phyloP scores from a whole-genome alignment of 2,888 invertebrate genomes.

The Habroteleia sp. region DNA sequence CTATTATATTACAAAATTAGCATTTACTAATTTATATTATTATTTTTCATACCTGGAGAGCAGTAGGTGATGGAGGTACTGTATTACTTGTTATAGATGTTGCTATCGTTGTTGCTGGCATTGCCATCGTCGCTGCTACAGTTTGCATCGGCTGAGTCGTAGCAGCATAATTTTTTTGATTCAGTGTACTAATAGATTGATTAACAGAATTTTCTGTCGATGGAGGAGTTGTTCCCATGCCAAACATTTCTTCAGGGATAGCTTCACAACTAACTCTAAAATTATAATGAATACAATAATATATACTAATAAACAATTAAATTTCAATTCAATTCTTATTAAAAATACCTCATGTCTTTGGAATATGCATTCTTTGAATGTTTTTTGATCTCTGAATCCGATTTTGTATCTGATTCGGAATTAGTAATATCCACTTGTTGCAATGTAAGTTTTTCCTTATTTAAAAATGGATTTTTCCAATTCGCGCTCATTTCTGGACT shows the following conservation, averaged over 20 bases:
- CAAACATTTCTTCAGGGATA: slow-evolving; percentile 93
- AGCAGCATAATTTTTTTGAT: slow-evolving; percentile 82
- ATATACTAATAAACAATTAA: not conserved
- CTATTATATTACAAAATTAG: too few species aligned
- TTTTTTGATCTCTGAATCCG: slow-evolving; percentile 83
- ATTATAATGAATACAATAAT: slow-evolving; percentile 6
- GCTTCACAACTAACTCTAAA: slow-evolving; percentile 91
- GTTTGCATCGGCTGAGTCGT: slow-evolving; percentile 78
- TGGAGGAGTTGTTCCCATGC: slow-evolving; percentile 88
- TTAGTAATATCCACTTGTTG: slow-evolving; percentile 72
- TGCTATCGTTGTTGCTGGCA: too few species aligned
- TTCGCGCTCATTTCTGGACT: slow-evolving; percentile 96
- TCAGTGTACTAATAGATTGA: slow-evolving; percentile 81
- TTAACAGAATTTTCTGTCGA: slow-evolving; percentile 80
- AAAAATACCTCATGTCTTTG: slow-evolving; percentile 85
- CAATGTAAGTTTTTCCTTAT: slow-evolving; percentile 80
- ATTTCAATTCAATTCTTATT: too few species aligned
- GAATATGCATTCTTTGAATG: slow-evolving; percentile 85
- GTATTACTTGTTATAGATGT: too few species aligned
- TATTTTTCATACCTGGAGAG: slow-evolving; percentile 76
- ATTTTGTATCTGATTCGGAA: slow-evolving; percentile 73
- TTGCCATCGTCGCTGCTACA: slow-evolving; percentile 73
- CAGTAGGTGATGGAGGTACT: slow-evolving; percentile 82
- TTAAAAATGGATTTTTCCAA: slow-evolving; percentile 88
- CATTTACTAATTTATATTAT: too few species aligned